Conservation (phyloP, 2,888 invertebrate species). For the Saturnia pavonia region DNA sequence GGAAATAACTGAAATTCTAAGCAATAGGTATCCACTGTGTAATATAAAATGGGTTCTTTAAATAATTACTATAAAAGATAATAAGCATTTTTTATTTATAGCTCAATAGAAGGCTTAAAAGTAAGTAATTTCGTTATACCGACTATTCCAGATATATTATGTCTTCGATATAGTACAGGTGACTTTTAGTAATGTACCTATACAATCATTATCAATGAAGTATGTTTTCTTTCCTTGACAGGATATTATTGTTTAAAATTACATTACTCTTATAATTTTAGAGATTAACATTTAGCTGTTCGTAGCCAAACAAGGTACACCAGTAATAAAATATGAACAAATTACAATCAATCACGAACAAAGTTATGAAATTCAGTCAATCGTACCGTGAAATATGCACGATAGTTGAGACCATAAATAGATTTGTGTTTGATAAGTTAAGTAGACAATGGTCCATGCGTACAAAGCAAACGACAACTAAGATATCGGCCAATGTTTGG, state of each 20-base stretch:
- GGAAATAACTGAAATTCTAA: conserved; percentile 1
- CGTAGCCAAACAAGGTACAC: neutral
- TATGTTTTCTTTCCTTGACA: no score
- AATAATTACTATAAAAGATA: neutral
- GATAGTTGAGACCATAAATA: conserved; percentile 38
- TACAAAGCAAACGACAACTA: conserved; percentile 63
- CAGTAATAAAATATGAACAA: neutral
- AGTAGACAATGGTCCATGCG: conserved; percentile 67
- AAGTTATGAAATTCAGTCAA: conserved; percentile 40
- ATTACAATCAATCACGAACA: neutral
- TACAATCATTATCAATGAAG: no score
- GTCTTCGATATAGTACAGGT: no score
- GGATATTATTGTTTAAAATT: no score
- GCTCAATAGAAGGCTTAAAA: neutral
- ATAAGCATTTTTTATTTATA: neutral
- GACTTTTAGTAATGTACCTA: no score
- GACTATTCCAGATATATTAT: no score
- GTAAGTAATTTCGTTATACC: no score
- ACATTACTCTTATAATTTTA: no score
- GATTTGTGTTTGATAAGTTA: conserved; percentile 44
- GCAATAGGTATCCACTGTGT: neutral
- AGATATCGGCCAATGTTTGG: conserved; percentile 50
- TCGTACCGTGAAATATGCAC: conserved; percentile 51
- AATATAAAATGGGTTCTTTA: neutral
- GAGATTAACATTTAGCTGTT: no score